These are phyloP conservation scores for Dicroscelio sp. DNA, from an alignment of 2,888 invertebrate genomes.

Conservation along the genomic window DNA sequence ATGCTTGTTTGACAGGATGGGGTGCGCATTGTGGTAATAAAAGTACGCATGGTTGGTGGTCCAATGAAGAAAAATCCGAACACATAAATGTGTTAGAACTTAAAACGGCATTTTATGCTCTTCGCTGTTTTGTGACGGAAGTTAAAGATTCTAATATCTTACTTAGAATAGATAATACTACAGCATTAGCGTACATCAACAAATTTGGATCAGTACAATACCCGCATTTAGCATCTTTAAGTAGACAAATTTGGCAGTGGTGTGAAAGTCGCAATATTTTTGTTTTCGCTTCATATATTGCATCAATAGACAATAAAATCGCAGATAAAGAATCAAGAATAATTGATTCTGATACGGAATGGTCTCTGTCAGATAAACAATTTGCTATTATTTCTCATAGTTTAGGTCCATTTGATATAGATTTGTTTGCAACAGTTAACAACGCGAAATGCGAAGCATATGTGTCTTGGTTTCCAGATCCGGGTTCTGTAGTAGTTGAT, in stretches of 20 bases:
- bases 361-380: slow-evolving; percentile 53
- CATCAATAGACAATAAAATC: slow-evolving; percentile 84
- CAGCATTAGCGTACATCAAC: slow-evolving; percentile 34
- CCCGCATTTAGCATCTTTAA: not conserved
- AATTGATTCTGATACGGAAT: slow-evolving; percentile 71
- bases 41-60: slow-evolving; percentile 57
- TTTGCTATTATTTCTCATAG: not conserved
- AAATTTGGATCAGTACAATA: slow-evolving; percentile 18
- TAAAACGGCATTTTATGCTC: slow-evolving; percentile 42
- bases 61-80: not conserved
- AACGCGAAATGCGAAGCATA: not conserved
- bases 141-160: slow-evolving; percentile 42
- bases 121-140: not conserved
- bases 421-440: not conserved
- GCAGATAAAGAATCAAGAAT: slow-evolving; percentile 81
- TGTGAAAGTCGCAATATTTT: slow-evolving; percentile 69
- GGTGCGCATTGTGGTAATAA: slow-evolving; percentile 23
- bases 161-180: slow-evolving; percentile 61
- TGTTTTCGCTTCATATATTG: slow-evolving; percentile 88
- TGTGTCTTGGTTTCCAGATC: slow-evolving; percentile 78
- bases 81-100: slow-evolving; percentile 62
- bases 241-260: slow-evolving; percentile 39
- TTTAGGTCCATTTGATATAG: slow-evolving; percentile 36
- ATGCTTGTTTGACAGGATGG: slow-evolving; percentile 62
- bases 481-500: slow-evolving; percentile 65